Evolutionary conservation across 2,797 vertebrate species (phyloP), one percentile per base, ranked within the genome.

Genomic region (Sebastes jordani): DNA sequence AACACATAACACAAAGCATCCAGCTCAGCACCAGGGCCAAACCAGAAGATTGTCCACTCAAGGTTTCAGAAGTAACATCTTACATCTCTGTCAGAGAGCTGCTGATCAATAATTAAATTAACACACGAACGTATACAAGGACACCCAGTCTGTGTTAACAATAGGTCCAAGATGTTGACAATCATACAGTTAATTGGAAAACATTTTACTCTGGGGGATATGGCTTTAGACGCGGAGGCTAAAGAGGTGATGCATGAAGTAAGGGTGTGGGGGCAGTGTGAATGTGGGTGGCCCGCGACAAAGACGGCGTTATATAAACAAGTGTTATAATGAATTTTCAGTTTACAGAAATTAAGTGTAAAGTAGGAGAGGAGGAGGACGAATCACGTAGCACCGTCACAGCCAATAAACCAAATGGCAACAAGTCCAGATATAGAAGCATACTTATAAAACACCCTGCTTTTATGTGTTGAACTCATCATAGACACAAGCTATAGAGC

Each of bases 221-320:
- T 6, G 66, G 75, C 83, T 92, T 83, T 66, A 84, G 81, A 86
- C 13, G 54, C 7, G 63, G 69, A 86, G 86, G 87, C 86, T 89
- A 86, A 83, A 81, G 81, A 92, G 90, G 91, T 92, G 91, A 92
- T 84, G 82, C 74, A 87, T 82, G 84, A 92, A 92, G 78, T 58
- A 87, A 67, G 82, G 83, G 78, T 84, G 89, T 90, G 90, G 86
- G 86, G 88, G 91, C 79, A 87, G 93, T 88, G 86, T 89, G 88
- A 86, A 83, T 74, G 88, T 92, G 87, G 91, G 92, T 76, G 88
- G 89, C 84, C 77, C 64, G 89, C 54, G 74, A 92, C 86, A 92
- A 91, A 87, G 81, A 83, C 42, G 16, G 75, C 81, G 72, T 92
- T 84, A 91, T 86, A 89, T 83, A 90, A 91, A 91, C 68, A 89